Conservation (phyloP, 2,797 vertebrate genomes). For the Siniperca obscura region DNA sequence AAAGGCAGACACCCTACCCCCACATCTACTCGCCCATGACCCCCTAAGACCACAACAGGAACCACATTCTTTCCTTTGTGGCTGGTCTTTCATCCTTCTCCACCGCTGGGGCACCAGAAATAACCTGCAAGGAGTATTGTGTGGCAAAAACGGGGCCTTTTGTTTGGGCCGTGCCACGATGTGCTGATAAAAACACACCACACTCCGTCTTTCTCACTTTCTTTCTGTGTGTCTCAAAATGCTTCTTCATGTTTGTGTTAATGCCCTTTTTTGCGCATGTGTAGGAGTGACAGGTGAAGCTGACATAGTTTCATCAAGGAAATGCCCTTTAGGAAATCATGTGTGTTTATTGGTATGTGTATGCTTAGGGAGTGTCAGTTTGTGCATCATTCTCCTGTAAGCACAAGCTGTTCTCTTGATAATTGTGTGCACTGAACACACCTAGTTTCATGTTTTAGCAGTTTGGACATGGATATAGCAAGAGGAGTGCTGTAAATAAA, state of each 20-base stretch:
- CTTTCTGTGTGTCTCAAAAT: slow-evolving; percentile 15
- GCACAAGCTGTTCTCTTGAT: slow-evolving; percentile 28
- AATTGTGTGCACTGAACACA: slow-evolving; percentile 46
- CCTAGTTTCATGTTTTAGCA: slow-evolving; percentile 34
- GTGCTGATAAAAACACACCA: slow-evolving; percentile 55
- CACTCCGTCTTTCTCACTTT: slow-evolving; percentile 14
- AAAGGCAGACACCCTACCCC: slow-evolving; percentile 78
- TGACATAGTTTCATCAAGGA: slow-evolving; percentile 15
- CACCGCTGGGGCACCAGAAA: slow-evolving; percentile 67
- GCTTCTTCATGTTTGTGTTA: background rate
- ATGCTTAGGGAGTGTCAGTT: slow-evolving; percentile 28
- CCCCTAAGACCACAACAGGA: slow-evolving; percentile 82
- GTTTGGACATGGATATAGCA: slow-evolving; percentile 16
- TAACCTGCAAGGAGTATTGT: slow-evolving; percentile 75
- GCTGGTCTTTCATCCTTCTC: slow-evolving; percentile 76
- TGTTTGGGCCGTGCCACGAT: slow-evolving; percentile 47
- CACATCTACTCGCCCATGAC: slow-evolving; percentile 73
- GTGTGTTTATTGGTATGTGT: slow-evolving; percentile 16
- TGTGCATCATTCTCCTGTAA: slow-evolving; percentile 31
- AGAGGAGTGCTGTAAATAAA: slow-evolving; percentile 16
- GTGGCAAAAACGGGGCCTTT: slow-evolving; percentile 53
- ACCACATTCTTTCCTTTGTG: slow-evolving; percentile 84
- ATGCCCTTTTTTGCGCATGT: background rate
- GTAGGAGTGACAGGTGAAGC: slow-evolving; percentile 30
- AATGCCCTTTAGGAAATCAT: slow-evolving; percentile 2